Conservation (phyloP, 2,797 vertebrate genomes). For the Fistularia tabacaria region DNA sequence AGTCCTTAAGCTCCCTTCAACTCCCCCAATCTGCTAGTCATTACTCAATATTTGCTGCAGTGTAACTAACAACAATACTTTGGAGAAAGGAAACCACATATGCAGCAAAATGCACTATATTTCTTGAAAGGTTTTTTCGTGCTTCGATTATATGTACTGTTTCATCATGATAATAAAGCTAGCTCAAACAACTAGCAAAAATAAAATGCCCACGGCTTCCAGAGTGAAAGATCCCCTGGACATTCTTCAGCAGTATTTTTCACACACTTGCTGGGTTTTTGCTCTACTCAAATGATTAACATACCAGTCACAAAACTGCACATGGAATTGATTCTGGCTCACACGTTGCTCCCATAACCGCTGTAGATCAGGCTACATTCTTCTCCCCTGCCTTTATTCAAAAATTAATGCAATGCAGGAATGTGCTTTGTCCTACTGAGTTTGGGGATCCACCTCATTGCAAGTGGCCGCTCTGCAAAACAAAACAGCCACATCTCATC, state of each 20-base stretch:
- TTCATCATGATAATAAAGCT: background rate
- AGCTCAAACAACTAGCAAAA: background rate
- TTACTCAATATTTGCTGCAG: slow-evolving; percentile 41
- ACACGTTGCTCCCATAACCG: slow-evolving; percentile 9
- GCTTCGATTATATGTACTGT: background rate
- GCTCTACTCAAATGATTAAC: slow-evolving; percentile 14
- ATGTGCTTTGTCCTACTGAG: slow-evolving; percentile 41
- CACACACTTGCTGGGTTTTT: slow-evolving; percentile 12
- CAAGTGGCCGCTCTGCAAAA: slow-evolving; percentile 2
- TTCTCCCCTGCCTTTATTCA: slow-evolving; percentile 7
- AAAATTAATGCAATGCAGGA: slow-evolving; percentile 40
- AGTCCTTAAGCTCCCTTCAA: slow-evolving; percentile 6
- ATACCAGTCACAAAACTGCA: slow-evolving; percentile 25
- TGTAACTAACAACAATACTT: slow-evolving; percentile 26
- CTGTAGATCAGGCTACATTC: slow-evolving; percentile 24
- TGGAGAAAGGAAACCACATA: slow-evolving; percentile 9
- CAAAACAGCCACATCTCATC: background rate
- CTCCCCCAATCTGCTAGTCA: slow-evolving; percentile 44
- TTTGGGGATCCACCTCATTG: slow-evolving; percentile 24
- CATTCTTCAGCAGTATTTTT: slow-evolving; percentile 2
- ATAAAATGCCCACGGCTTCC: background rate
- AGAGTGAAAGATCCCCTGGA: background rate
- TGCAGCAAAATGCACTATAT: slow-evolving; percentile 6
- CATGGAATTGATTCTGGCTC: slow-evolving; percentile 40
- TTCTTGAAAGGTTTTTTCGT: slow-evolving; percentile 2